A percentile compares a stretch with the other conserved stretches of the same genome.
Conservation (phyloP, 2,888 invertebrate genomes). For the Drosophila nigritarsus region DNA sequence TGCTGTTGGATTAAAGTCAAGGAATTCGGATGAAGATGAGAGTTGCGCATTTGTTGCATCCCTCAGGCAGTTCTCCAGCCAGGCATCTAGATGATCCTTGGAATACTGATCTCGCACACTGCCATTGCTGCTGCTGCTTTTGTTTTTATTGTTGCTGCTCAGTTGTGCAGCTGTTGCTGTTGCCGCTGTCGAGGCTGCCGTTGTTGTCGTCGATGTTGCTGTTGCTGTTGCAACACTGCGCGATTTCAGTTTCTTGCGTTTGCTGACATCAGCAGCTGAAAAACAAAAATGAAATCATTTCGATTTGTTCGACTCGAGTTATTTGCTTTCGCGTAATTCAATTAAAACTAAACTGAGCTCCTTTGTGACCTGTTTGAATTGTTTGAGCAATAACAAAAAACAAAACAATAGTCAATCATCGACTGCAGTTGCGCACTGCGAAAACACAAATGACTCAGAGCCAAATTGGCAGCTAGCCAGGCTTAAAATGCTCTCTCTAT, state of each 20-base stretch:
- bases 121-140: slow-evolving; percentile 56
- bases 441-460: slow-evolving; percentile 68
- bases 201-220: slow-evolving; percentile 26
- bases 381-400: background rate
- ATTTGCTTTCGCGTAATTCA: slow-evolving; percentile 31
- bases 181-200: slow-evolving; percentile 16
- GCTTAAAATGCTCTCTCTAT: slow-evolving; percentile 34
- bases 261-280: slow-evolving; percentile 77
- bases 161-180: slow-evolving; percentile 38
- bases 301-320: slow-evolving; percentile 7
- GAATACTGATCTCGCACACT: slow-evolving; percentile 65
- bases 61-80: slow-evolving; percentile 84
- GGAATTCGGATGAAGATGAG: slow-evolving; percentile 84
- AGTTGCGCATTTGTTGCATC: slow-evolving; percentile 83
- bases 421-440: slow-evolving; percentile 57
- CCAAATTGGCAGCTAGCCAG: slow-evolving; percentile 27
- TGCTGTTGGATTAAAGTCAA: slow-evolving; percentile 83
- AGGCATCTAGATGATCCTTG: slow-evolving; percentile 84
- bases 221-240: slow-evolving; percentile 74
- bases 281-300: slow-evolving; percentile 11
- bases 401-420: slow-evolving; percentile 28
- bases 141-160: slow-evolving; percentile 25
- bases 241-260: slow-evolving; percentile 84
- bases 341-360: slow-evolving; percentile 6
- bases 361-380: slow-evolving; percentile 10